Percentiles rank a stretch among this genome's conserved stretches.
Evolutionary conservation across 2,797 vertebrate species (phyloP).

Genomic region (Hippocampus kuda): DNA sequence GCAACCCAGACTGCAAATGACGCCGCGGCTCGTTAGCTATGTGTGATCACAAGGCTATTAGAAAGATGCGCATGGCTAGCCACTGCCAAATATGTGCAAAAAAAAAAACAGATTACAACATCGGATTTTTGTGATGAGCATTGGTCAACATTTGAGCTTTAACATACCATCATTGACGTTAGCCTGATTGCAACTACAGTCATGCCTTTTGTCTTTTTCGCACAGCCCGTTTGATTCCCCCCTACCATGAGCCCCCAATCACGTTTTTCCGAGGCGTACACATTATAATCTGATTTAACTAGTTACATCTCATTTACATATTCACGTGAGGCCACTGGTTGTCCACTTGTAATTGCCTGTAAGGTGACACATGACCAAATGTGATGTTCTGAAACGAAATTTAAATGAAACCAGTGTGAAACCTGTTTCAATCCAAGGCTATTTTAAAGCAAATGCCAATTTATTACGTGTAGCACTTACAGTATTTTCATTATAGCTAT

Average conservation of each 20-base stretch:
- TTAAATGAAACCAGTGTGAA: neutral
- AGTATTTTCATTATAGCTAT: neutral
- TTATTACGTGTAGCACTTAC: neutral
- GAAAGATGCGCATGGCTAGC: slow-evolving; percentile 23
- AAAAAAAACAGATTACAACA: slow-evolving; percentile 13
- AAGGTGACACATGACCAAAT: neutral
- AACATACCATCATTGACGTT: slow-evolving; percentile 11
- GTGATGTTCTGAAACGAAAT: neutral
- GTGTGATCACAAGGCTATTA: neutral
- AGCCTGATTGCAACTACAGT: slow-evolving; percentile 13
- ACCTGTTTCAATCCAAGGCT: no score
- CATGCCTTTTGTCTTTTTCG: slow-evolving; percentile 35
- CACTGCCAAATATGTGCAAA: slow-evolving; percentile 21
- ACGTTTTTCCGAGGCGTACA: slow-evolving; percentile 12
- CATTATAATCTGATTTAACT: slow-evolving; percentile 16
- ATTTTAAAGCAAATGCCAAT: neutral
- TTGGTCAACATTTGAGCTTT: slow-evolving; percentile 12
- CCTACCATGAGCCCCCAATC: slow-evolving; percentile 3
- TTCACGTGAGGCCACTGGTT: neutral
- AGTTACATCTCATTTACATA: slow-evolving; percentile 15
- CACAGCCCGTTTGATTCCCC: slow-evolving; percentile 4
- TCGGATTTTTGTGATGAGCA: slow-evolving; percentile 18
- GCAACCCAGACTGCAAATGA: neutral
- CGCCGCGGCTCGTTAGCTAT: slow-evolving; percentile 7
- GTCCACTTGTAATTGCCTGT: neutral